Evolutionary conservation across 2,888 invertebrate genomes (phyloP).

Genomic region (Lithophane ornitopus): DNA sequence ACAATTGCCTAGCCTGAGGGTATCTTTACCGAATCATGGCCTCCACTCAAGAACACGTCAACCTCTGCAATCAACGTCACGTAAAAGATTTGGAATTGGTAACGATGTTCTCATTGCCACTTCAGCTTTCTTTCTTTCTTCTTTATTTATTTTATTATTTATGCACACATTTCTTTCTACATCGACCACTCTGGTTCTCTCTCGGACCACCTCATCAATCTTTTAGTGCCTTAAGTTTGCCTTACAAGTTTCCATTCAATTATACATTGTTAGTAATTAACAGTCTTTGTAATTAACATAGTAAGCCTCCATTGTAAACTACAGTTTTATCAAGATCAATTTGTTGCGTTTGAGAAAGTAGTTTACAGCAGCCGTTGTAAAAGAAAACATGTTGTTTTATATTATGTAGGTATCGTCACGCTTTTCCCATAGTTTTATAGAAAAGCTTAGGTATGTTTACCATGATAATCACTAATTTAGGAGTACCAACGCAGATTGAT

Average conservation of each 20-base stretch:
- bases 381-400: conserved; percentile 38
- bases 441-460: neutral
- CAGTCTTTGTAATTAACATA: conserved; percentile 41
- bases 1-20: no score
- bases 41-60: neutral
- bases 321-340: conserved; percentile 54
- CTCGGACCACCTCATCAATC: neutral
- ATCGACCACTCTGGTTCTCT: neutral
- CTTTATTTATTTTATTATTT: no score
- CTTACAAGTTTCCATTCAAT: conserved; percentile 30
- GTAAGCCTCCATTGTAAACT: conserved; percentile 45
- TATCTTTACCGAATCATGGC: no score
- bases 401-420: conserved; percentile 26
- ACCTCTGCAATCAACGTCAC: no score
- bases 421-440: conserved; percentile 25
- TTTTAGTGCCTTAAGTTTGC: neutral
- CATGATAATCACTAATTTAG: conserved; percentile 13
- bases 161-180: no score
- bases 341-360: conserved; percentile 50
- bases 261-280: conserved; percentile 45
- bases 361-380: conserved; percentile 35
- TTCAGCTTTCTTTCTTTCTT: no score
- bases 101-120: neutral
- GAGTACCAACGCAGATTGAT: neutral
- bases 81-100: no score